Base-by-base conservation (phyloP, 2,888 invertebrate genomes). In the Tanypteryx hageni region DNA sequence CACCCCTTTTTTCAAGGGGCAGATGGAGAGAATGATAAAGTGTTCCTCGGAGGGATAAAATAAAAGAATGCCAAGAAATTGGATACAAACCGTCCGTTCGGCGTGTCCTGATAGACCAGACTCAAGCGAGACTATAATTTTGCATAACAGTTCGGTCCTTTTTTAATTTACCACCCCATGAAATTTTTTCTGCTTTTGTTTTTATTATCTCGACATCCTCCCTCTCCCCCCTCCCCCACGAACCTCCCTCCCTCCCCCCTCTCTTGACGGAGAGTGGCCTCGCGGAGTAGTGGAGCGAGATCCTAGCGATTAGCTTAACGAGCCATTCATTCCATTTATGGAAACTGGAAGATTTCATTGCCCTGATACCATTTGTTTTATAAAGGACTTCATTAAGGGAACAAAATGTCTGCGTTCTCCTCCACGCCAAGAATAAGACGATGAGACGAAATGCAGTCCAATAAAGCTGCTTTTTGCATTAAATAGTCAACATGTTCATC, bases 311-410 rank as follows among this genome's bases (percentile, higher is more conserved):
- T 89, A 89, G 68, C 44, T 89, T 89, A 89, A 89, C 89, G 89
- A 89, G 64, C 61, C 64, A 64, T 89, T 61, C 86, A 61, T 86
- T 89, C 89, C 89, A 89, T 89, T 89, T 89, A 89, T 58, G 89
- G 89, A 64, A 58, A 64, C 56, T 89, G 89, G 44, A 56, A 89
- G 89, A 89, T 89, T 89, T 68, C 89, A 68, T 89, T 64, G 64
- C 64, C n/a, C 64, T 64, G 89, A 89, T 89, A 89, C n/a, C 89
- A 89, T 89, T 89, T 89, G 89, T 89, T 89, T 89, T 68, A 89
- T 68, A 68, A 68, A 44, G 22, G 89, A 89, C 89, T 44, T 31
- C 64, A 89, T 89, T 89, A 89, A 68, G 64, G n/a, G 83, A n/a
- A 57, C 83, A 83, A 83, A 83, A 83, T n/a, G 83, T 44, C n/a